Evolutionary conservation across 2,797 vertebrate species (phyloP).

Genomic region (Acanthis flammea): DNA sequence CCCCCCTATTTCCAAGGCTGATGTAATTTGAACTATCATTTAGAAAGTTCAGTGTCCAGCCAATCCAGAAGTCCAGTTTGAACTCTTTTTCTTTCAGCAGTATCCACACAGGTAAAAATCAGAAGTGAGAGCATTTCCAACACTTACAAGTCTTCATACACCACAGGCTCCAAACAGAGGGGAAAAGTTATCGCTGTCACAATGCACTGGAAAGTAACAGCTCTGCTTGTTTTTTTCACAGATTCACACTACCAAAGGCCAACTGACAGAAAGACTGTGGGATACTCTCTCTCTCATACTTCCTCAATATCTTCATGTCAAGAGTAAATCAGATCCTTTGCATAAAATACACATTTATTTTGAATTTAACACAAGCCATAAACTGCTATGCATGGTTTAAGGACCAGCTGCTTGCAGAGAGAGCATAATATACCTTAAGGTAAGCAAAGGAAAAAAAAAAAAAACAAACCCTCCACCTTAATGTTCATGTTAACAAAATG

Average conservation of each 20-base stretch:
- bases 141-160: neutral
- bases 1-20: constrained; percentile 16
- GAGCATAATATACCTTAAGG: neutral
- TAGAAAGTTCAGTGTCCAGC: neutral
- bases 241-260: neutral
- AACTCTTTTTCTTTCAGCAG: constrained; percentile 12
- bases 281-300: neutral
- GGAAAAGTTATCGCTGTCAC: neutral
- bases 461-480: neutral
- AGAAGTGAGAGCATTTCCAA: neutral
- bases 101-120: constrained; percentile 15
- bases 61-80: constrained; percentile 15
- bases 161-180: neutral
- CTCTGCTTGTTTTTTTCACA: neutral
- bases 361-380: neutral
- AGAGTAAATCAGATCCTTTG: neutral
- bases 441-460: neutral
- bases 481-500: constrained; percentile 53
- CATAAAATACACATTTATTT: neutral
- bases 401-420: neutral
- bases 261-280: neutral
- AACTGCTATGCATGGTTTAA: neutral
- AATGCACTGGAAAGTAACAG: neutral
- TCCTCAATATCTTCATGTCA: neutral
- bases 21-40: neutral